Conservation (phyloP, 2,113 vertebrate genomes). For the Lota lota region DNA sequence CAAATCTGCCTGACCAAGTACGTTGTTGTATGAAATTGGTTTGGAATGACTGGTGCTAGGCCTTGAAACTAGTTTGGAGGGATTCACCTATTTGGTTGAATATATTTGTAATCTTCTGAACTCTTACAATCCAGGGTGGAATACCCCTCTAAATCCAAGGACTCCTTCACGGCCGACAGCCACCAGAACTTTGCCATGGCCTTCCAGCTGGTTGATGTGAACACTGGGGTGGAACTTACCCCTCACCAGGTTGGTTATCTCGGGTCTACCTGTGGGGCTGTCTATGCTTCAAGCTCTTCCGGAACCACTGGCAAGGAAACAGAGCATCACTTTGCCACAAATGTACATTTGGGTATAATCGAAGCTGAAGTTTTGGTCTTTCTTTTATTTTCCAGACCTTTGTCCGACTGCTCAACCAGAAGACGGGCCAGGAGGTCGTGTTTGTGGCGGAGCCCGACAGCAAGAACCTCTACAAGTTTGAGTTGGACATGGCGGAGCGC, state of each 20-base stretch:
- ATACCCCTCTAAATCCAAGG: conserved; percentile 90
- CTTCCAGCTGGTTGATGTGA: conserved; percentile 91
- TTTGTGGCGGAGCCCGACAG: conserved; percentile 96
- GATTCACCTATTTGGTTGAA: no score
- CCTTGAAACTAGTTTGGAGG: no score
- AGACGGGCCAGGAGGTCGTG: conserved; percentile 96
- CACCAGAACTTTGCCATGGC: conserved; percentile 97
- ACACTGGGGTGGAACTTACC: conserved; percentile 89
- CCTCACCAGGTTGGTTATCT: conserved; percentile 86
- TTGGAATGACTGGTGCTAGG: no score
- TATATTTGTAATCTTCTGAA: neutral
- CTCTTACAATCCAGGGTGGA: conserved; percentile 76
- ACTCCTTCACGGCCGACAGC: conserved; percentile 88
- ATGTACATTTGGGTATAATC: no score
- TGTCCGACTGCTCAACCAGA: conserved; percentile 93
- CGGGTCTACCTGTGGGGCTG: neutral
- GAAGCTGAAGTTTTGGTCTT: neutral
- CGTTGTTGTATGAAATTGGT: no score
- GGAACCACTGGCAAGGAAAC: neutral
- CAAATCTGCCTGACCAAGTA: no score
- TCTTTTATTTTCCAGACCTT: conserved; percentile 80
- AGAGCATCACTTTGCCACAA: neutral
- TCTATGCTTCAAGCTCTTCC: neutral
- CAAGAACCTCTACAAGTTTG: conserved; percentile 96
- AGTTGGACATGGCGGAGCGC: conserved; percentile 90